Evolutionary conservation across 2,888 invertebrate genomes (phyloP).

Genomic region (Craniophora ligustri): DNA sequence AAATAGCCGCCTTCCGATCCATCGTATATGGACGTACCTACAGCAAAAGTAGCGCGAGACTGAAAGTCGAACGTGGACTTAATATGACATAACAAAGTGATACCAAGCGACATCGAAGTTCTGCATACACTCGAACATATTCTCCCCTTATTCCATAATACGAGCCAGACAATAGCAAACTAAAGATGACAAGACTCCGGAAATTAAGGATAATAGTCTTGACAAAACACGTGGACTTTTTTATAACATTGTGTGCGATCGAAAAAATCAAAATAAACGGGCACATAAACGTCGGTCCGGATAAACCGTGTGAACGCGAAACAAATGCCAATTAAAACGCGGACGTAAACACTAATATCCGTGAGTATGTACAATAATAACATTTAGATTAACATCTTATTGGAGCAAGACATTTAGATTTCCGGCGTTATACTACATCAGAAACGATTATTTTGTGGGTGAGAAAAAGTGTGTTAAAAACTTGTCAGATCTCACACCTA

Average conservation of each 20-base stretch:
- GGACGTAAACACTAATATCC: conserved; percentile 62
- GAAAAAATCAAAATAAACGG: conserved; percentile 28
- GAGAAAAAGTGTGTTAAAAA: conserved; percentile 57
- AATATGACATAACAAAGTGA: conserved; percentile 61
- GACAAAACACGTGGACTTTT: conserved; percentile 11
- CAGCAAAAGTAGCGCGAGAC: conserved; percentile 56
- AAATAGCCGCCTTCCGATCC: conserved; percentile 64
- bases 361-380: conserved; percentile 43
- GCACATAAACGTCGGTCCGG: conserved; percentile 40
- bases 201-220: conserved; percentile 26
- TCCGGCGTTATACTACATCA: conserved; percentile 32
- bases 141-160: neutral
- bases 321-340: conserved; percentile 65
- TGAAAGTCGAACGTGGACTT: conserved; percentile 60
- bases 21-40: conserved; percentile 49
- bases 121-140: conserved; percentile 1
- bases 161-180: conserved; percentile 27
- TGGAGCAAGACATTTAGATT: conserved; percentile 40
- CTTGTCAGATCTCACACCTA: conserved; percentile 40
- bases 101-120: conserved; percentile 37
- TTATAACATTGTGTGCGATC: conserved; percentile 14
- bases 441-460: conserved; percentile 50
- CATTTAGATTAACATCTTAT: conserved; percentile 43
- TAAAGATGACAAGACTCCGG: conserved; percentile 40
- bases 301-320: conserved; percentile 58